Base-by-base conservation (phyloP, 2,888 invertebrate species). In the Synergus laeviventris region DNA sequence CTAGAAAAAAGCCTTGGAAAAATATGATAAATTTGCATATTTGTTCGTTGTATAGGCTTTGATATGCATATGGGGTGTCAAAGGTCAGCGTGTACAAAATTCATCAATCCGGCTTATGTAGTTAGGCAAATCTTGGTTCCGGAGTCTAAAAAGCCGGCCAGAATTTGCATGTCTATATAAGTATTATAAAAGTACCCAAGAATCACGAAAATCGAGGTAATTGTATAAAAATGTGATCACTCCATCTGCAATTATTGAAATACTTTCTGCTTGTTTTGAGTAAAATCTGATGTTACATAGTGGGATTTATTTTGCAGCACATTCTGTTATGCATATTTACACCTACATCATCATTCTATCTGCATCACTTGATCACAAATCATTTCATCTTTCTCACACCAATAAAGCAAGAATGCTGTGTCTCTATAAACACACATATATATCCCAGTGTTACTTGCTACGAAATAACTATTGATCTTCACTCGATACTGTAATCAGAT, bases 401-500 rank as follows among this genome's bases (percentile, higher is more conserved):
- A 36, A 45, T 9, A 49, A 45, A 24, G 21, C 21, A 16, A 45
- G 21, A 49, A 66, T 56, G 21, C 56, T 56, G 12, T 21, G 4
- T 39, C 18, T 21, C 21, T 2, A 66, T n/a, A 42, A 64, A 66
- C 24, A 45, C 42, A 31, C 9, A 7, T 3, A 45, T 24, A 31
- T 1, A 7, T 9, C 11, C 16, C 24, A 42, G 45, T 8, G 8
- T 21, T 66, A 21, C 14, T 45, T 16, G 42, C 42, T 45, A 8
- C n/a, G 24, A 66, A 66, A 45, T 18, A 54, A 18, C 66, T 42
- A 31, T 66, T 66, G 66, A 66, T 66, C 64, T 66, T 42, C 24
- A 16, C 2, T n/a, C 24, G 42, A 16, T 66, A 45, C 16, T 16
- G 45, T 66, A 66, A 66, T 66, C 66, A 66, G 66, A 66, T 66